These are phyloP conservation scores for Pogona vitticeps DNA, from an alignment of 2,113 vertebrate genomes.

Conservation along the genomic window DNA sequence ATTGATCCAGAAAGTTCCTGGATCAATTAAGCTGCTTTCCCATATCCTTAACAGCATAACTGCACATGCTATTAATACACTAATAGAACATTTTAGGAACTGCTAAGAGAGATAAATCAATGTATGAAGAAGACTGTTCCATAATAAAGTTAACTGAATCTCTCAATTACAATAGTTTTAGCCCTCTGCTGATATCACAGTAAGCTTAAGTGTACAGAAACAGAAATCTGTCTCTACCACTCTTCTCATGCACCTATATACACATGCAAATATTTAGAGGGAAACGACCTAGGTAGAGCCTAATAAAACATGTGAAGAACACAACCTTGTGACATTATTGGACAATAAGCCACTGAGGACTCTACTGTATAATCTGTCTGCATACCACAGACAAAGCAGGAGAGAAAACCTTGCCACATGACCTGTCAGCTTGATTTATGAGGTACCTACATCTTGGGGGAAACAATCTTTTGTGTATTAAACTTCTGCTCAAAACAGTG, in stretches of 20 bases:
- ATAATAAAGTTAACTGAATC: constrained; percentile 17
- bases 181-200: constrained; percentile 4
- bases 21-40: not conserved
- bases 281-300: constrained; percentile 35
- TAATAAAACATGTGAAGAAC: constrained; percentile 10
- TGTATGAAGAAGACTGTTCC: not conserved
- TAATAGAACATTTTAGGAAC: not conserved
- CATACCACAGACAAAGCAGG: constrained; percentile 49
- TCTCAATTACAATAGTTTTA: constrained; percentile 51
- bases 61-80: not conserved
- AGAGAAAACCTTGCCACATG: constrained; percentile 55
- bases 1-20: not conserved
- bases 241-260: constrained; percentile 14
- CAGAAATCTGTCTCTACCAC: not conserved
- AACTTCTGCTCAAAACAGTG: constrained; percentile 61
- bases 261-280: constrained; percentile 22
- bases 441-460: constrained; percentile 59
- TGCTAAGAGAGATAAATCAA: not conserved
- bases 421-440: constrained; percentile 72
- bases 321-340: constrained; percentile 27
- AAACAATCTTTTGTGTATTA: constrained; percentile 53
- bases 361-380: constrained; percentile 25
- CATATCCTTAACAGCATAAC: constrained; percentile 11
- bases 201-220: constrained; percentile 38
- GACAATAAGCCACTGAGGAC: constrained; percentile 48